Conservation (phyloP, 2,113 vertebrate genomes). For the Grammomys surdaster region DNA sequence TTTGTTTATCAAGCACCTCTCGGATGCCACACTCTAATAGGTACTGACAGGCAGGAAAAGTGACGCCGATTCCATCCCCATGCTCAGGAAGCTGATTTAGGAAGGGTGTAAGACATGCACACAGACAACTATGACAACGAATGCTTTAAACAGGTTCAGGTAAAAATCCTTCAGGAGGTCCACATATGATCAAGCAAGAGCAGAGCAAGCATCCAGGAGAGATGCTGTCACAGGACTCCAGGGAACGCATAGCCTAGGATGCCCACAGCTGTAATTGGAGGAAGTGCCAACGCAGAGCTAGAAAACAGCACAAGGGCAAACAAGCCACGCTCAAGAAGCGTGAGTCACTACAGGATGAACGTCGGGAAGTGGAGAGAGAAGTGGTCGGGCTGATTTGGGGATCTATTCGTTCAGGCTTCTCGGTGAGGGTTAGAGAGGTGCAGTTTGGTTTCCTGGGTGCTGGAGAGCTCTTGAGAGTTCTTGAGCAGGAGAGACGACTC, state of each 20-base stretch:
- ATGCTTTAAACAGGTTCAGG: background rate
- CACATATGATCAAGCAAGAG: background rate
- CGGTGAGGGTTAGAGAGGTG: background rate
- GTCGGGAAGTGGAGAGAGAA: background rate
- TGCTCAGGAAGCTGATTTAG: background rate
- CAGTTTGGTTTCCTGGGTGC: background rate
- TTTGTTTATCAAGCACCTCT: background rate
- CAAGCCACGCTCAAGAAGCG: background rate
- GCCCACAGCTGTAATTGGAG: background rate
- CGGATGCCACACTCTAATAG: background rate
- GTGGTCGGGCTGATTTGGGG: background rate
- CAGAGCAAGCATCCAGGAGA: background rate
- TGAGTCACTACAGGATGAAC: background rate
- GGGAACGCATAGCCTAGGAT: background rate
- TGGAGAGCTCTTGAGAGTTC: background rate
- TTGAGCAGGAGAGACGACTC: background rate
- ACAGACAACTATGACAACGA: background rate
- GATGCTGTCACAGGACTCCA: background rate
- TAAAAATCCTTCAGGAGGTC: background rate
- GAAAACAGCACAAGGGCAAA: background rate
- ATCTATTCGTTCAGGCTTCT: background rate
- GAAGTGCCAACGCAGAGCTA: background rate
- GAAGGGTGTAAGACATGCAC: background rate
- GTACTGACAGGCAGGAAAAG: slow-evolving; percentile 40
- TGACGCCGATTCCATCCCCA: slow-evolving; percentile 3